Evolutionary conservation across 2,113 vertebrate species (phyloP).

Genomic region (Micromys minutus): DNA sequence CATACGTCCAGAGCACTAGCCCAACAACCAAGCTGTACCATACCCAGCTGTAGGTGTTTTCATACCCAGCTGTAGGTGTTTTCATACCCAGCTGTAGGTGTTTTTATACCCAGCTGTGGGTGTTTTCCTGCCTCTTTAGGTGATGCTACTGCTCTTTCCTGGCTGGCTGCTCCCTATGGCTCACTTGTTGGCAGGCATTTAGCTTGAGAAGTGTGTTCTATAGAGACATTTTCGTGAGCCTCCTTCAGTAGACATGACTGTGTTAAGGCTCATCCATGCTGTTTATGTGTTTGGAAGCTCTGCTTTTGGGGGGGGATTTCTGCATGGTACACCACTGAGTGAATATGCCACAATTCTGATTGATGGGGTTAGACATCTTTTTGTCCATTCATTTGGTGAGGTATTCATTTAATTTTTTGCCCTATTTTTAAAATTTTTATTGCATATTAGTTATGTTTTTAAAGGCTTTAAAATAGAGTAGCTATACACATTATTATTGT

Average conservation of each 20-base stretch:
- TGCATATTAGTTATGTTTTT: background rate
- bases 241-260: background rate
- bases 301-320: too few relatives aligned
- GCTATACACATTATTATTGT: background rate
- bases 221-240: background rate
- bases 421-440: background rate
- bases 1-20: background rate
- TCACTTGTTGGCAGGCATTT: background rate
- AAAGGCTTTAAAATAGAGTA: background rate
- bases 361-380: background rate
- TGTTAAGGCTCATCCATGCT: too few relatives aligned
- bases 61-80: too few relatives aligned
- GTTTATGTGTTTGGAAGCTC: fast-evolving
- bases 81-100: background rate
- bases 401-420: background rate
- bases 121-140: background rate
- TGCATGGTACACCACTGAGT: too few relatives aligned
- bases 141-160: background rate
- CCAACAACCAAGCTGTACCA: background rate
- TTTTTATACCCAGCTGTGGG: too few relatives aligned
- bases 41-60: background rate
- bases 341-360: background rate
- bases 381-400: background rate
- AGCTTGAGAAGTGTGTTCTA: too few relatives aligned
- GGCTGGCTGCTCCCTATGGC: background rate